Percentiles rank a stretch among this genome's conserved stretches.
Evolutionary conservation across 2,113 vertebrate species (phyloP).

Genomic region (Cebidichthys violaceus): DNA sequence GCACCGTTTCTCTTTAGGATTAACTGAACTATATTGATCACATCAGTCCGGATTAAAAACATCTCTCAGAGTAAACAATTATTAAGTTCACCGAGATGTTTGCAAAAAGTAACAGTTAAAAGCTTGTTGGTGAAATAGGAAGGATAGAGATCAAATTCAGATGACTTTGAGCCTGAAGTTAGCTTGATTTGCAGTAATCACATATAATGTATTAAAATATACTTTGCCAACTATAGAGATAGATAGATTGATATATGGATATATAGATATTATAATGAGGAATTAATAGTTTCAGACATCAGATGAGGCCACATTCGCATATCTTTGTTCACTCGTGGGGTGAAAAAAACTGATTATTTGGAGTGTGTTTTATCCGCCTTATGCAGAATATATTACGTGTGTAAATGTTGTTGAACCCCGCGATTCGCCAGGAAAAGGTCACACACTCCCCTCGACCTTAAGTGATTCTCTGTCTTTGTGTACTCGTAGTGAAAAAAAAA

Average conservation of each 20-base stretch:
- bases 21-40: conserved; percentile 4
- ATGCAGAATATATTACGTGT: conserved; percentile 88
- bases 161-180: neutral
- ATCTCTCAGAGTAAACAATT: neutral
- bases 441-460: conserved; percentile 88
- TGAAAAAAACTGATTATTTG: conserved; percentile 78
- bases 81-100: neutral
- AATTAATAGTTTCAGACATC: conserved; percentile 55
- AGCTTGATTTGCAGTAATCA: neutral
- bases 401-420: conserved; percentile 88
- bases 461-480: conserved; percentile 86
- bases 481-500: conserved; percentile 80
- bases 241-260: conserved; percentile 53
- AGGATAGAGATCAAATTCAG: neutral
- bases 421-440: conserved; percentile 85
- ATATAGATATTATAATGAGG: conserved; percentile 30
- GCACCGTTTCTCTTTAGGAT: neutral
- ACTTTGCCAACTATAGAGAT: conserved; percentile 10
- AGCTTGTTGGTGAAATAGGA: no score
- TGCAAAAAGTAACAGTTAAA: neutral
- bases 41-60: neutral
- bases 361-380: conserved; percentile 81
- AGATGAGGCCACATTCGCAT: conserved; percentile 30
- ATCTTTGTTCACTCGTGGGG: conserved; percentile 77
- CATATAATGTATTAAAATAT: neutral